phyloP scores from a whole-genome alignment of 1,140 invertebrate species.

The Ditylenchus dipsaci region DNA sequence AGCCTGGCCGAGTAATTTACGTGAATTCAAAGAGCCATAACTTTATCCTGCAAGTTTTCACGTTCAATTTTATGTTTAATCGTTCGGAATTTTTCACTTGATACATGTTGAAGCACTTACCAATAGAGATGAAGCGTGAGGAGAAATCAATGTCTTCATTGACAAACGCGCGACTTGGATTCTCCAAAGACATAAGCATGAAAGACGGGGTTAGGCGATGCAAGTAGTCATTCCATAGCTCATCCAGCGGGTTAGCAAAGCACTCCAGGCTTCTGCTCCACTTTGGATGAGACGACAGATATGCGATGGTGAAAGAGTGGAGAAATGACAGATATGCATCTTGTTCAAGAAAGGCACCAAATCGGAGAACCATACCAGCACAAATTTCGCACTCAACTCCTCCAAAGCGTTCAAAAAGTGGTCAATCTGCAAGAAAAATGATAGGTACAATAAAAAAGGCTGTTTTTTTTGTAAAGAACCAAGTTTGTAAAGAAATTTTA shows the following conservation, averaged over 20 bases:
- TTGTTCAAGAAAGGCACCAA: conserved; percentile 39
- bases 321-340: conserved; percentile 50
- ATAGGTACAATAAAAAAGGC: background rate
- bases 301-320: conserved; percentile 36
- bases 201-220: conserved; percentile 54
- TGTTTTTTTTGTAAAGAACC: no score
- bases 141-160: conserved; percentile 34
- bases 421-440: conserved; percentile 32
- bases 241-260: conserved; percentile 48
- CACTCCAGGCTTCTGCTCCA: conserved; percentile 37
- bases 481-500: no score
- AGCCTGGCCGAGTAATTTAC: no score
- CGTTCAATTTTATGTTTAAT: no score
- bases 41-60: no score
- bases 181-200: conserved; percentile 47
- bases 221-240: conserved; percentile 47
- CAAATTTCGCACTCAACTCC: conserved; percentile 53
- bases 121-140: conserved; percentile 36
- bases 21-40: no score
- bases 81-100: no score
- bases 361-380: conserved; percentile 53
- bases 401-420: conserved; percentile 44
- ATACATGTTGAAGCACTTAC: conserved; percentile 22
- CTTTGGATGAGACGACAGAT: conserved; percentile 25
- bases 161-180: conserved; percentile 32